A percentile compares a stretch with the other conserved stretches of the same genome.
Evolutionary conservation across 1,140 invertebrate species (phyloP).

Genomic region (Heliconius himera): DNA sequence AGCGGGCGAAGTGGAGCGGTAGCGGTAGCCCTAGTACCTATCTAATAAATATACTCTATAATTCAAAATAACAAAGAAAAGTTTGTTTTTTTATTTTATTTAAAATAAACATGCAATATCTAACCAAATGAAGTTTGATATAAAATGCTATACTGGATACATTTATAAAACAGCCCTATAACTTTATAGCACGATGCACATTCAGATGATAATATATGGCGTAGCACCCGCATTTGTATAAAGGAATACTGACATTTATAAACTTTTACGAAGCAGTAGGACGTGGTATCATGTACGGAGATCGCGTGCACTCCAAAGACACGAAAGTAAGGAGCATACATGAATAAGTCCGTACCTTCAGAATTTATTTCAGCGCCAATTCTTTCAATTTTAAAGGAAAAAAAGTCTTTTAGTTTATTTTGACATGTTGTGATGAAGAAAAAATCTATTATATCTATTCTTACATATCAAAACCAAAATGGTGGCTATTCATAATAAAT

Average conservation of each 20-base stretch:
- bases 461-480: background rate
- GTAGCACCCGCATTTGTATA: constrained; percentile 15
- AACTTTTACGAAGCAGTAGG: constrained; percentile 26
- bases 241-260: constrained; percentile 21
- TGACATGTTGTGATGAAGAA: background rate
- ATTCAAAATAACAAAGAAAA: too few species aligned
- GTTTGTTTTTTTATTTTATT: background rate
- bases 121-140: background rate
- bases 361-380: constrained; percentile 7
- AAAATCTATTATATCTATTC: background rate
- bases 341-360: constrained; percentile 20
- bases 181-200: constrained; percentile 1
- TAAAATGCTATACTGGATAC: background rate
- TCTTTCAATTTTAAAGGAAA: background rate
- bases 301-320: constrained; percentile 20
- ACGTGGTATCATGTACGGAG: constrained; percentile 27
- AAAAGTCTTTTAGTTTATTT: background rate
- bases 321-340: constrained; percentile 18
- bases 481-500: background rate
- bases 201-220: constrained; percentile 18
- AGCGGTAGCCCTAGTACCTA: too few species aligned
- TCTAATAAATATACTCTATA: too few species aligned
- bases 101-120: background rate
- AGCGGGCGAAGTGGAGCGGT: too few species aligned
- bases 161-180: background rate